These are phyloP conservation scores for Gymnopithys bicolor DNA, from an alignment of 2,797 vertebrate genomes.

Conservation along the genomic window DNA sequence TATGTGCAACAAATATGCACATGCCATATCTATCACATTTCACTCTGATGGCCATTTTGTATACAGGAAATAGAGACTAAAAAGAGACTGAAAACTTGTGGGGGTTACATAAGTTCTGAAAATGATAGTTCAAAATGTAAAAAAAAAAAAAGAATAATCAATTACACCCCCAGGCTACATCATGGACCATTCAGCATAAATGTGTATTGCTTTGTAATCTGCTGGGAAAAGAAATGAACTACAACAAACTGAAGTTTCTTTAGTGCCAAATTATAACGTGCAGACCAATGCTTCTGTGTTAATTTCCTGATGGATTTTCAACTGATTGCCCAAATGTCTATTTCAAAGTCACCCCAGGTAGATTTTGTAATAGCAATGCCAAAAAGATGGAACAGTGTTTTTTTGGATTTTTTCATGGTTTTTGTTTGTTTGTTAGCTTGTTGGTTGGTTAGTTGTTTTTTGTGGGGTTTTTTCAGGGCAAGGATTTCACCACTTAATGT, in stretches of 20 bases:
- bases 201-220: background rate
- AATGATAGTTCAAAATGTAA: background rate
- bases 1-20: background rate
- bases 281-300: background rate
- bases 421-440: background rate
- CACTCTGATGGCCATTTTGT: background rate
- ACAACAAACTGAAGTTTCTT: background rate
- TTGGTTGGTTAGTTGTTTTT: background rate
- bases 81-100: background rate
- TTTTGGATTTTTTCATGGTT: background rate
- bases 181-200: background rate
- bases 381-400: fast-evolving
- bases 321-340: background rate
- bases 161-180: background rate
- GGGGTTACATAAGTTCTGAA: background rate
- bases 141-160: background rate
- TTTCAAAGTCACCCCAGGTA: background rate
- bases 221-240: background rate
- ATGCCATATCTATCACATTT: no score
- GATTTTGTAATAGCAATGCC: background rate
- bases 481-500: background rate
- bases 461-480: no score
- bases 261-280: background rate
- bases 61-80: background rate
- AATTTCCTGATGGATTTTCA: background rate